Percentiles rank a stretch among this genome's conserved stretches.
phyloP scores from a whole-genome alignment of 2,888 invertebrate genomes.

The Apotomis capreana region DNA sequence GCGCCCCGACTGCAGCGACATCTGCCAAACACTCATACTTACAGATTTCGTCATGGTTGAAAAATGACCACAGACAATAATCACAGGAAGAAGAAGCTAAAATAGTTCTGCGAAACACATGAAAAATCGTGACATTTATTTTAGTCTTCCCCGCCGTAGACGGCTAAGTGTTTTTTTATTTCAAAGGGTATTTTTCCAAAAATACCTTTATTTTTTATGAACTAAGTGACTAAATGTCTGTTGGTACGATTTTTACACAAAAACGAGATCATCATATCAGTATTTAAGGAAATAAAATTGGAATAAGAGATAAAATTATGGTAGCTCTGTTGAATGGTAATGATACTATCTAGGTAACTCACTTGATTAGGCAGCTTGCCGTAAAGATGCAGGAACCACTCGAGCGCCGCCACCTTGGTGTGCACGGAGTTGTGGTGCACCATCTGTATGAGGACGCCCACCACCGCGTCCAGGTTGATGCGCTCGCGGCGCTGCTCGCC shows the following conservation, averaged over 20 bases:
- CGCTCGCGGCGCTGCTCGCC: slow-evolving; percentile 75
- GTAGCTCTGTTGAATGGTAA: background rate
- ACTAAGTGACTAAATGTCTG: no score
- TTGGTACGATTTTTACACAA: background rate
- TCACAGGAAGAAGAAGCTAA: no score
- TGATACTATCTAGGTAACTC: slow-evolving; percentile 34
- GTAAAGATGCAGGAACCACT: slow-evolving; percentile 97
- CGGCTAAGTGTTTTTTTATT: no score
- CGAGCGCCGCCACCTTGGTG: slow-evolving; percentile 97
- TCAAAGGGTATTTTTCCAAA: no score
- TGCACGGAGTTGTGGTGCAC: slow-evolving; percentile 94
- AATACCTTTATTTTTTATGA: background rate
- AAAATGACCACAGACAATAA: no score
- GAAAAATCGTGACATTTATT: no score
- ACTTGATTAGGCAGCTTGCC: slow-evolving; percentile 93
- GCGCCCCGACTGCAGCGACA: slow-evolving; percentile 67
- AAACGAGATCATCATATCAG: background rate
- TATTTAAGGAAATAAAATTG: background rate
- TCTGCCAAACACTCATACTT: background rate
- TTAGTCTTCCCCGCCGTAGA: no score
- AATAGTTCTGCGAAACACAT: no score
- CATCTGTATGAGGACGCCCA: slow-evolving; percentile 92
- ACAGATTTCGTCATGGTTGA: no score
- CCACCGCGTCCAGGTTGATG: slow-evolving; percentile 89
- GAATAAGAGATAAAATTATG: background rate